Evolutionary conservation across 30 jellyfish, hydroid and myxozoan species (phyloP), one percentile per base, ranked within the genome.

Genomic region (Catostylus mosaicus): DNA sequence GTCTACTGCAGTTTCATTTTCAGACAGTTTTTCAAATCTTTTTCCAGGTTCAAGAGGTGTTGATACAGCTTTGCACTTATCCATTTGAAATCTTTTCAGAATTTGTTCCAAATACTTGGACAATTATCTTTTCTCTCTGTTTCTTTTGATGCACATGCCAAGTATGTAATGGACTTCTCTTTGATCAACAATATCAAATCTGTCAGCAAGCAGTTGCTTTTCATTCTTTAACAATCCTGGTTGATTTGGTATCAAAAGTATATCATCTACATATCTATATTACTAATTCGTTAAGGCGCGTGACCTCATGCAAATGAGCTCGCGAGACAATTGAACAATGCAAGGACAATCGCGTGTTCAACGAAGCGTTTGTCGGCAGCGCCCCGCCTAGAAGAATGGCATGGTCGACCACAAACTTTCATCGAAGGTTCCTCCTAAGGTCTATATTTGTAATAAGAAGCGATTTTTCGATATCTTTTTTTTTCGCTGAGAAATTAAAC

Each of bases 211-310:
- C 50, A 33, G 27, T 32, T 30, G 59, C 32, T 67, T 30, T 60
- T 67, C 3, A 24, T 34, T 11, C 60, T 67, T 34, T 18, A 67
- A 38, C 61, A 34, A 29, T 27, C 8, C 60, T 11, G 61, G 12
- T n/a, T 61, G 43, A 67, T 67, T 70, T n/a, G 90, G 64, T n/a
- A 60, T 30, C 64, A 77, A 37, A 62, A 77, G 33, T 23, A 77
- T 56, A 77, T 77, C 88, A 60, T 77, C 88, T 34, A 77, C 88
- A 56, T 38, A 77, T n/a, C n/a, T n/a, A n/a, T n/a, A n/a, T n/a
- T n/a, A n/a, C n/a, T n/a, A n/a, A n/a, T n/a, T n/a, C n/a, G n/a
- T n/a, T n/a, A n/a, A n/a, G n/a, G n/a, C n/a, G n/a, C n/a, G n/a
- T n/a, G n/a, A n/a, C n/a, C n/a, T n/a, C n/a, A n/a, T n/a, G n/a